phyloP scores from a whole-genome alignment of 2,797 vertebrate genomes.

The Rhinoraja longicauda region DNA sequence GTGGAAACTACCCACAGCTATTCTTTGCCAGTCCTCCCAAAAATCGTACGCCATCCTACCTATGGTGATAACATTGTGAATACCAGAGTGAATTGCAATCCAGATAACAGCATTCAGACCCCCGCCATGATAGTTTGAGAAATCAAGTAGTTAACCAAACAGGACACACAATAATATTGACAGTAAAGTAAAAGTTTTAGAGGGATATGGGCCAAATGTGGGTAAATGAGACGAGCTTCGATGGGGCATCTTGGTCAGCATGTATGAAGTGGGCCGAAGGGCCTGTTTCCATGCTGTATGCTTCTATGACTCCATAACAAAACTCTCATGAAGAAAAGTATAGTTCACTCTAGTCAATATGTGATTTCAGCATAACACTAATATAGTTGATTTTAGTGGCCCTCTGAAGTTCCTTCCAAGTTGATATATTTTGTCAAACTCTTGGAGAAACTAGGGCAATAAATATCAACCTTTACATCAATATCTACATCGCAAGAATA shows the following conservation, averaged over 20 bases:
- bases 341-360: too few species aligned
- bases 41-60: neutral
- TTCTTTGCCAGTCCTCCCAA: neutral
- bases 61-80: neutral
- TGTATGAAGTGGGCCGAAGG: too few species aligned
- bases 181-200: neutral
- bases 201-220: too few species aligned
- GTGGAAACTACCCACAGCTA: constrained; percentile 39
- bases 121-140: neutral
- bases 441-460: neutral
- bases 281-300: too few species aligned
- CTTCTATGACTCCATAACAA: neutral
- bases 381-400: neutral
- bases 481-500: neutral
- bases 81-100: neutral
- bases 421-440: too few species aligned
- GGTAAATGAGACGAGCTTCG: too few species aligned
- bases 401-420: neutral
- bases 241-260: too few species aligned
- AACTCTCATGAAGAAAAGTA: too few species aligned
- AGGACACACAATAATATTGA: neutral
- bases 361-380: neutral
- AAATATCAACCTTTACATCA: neutral
- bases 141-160: neutral
- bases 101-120: neutral